Evolutionary conservation across 2,113 vertebrate genomes (phyloP).

Genomic region (Natator depressus): DNA sequence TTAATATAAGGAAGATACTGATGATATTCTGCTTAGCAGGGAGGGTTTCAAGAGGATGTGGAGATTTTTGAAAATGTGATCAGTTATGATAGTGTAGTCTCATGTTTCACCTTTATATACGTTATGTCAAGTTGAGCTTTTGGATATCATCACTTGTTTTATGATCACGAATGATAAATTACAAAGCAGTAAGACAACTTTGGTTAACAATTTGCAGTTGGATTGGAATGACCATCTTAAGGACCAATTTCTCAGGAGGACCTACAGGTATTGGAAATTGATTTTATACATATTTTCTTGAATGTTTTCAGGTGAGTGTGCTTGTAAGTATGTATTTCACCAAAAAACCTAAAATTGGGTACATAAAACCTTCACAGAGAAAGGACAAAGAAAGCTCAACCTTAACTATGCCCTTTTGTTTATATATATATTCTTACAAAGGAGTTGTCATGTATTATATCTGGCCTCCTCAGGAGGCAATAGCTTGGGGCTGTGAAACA

Average conservation of each 20-base stretch:
- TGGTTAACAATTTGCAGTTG: not conserved
- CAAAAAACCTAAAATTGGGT: not conserved
- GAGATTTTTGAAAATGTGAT: too few relatives aligned
- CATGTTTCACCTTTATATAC: too few relatives aligned
- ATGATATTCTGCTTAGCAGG: too few relatives aligned
- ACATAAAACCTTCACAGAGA: not conserved
- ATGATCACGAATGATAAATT: not conserved
- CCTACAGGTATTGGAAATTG: not conserved
- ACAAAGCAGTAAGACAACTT: not conserved
- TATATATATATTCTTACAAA: not conserved
- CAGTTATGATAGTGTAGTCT: too few relatives aligned
- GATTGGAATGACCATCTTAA: not conserved
- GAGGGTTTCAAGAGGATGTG: too few relatives aligned
- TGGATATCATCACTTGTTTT: not conserved
- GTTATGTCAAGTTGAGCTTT: not conserved
- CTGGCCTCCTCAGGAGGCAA: not conserved
- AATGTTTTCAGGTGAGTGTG: not conserved
- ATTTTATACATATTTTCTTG: not conserved
- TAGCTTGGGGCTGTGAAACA: not conserved
- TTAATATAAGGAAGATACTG: too few relatives aligned
- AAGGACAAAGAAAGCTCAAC: not conserved
- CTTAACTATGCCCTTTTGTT: not conserved
- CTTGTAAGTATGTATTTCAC: not conserved
- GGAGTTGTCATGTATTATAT: not conserved
- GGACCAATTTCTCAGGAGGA: not conserved